These are phyloP conservation scores for Campoplex nolae DNA, from an alignment of 2,888 invertebrate species.

Conservation along the genomic window DNA sequence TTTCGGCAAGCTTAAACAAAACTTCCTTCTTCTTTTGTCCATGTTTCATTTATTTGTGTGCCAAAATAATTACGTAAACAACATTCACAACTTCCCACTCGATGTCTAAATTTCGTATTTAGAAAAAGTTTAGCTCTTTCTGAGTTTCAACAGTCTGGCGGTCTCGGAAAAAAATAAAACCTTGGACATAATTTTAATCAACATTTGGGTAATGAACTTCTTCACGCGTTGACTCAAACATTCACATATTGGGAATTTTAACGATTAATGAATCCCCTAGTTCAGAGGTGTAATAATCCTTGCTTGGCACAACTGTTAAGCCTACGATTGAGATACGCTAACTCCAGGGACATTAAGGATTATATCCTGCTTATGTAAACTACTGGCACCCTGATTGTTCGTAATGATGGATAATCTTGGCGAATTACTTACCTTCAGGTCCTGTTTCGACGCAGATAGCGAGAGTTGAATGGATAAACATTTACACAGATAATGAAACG, in stretches of 20 bases:
- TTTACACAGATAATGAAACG: not conserved
- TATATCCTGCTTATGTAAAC: constrained; percentile 54
- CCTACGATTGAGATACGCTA: constrained; percentile 23
- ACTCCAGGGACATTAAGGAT: constrained; percentile 6
- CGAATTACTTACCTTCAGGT: constrained; percentile 34
- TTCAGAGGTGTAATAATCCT: constrained; percentile 28
- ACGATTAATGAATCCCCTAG: not conserved
- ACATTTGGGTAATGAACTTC: not conserved
- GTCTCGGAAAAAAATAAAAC: not conserved
- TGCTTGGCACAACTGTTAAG: constrained; percentile 18
- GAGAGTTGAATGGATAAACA: constrained; percentile 13
- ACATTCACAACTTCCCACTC: not conserved
- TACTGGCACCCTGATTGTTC: constrained; percentile 32
- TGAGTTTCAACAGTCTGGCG: not conserved
- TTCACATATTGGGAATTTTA: not conserved
- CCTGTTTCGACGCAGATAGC: constrained; percentile 60
- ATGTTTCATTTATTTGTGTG: not conserved
- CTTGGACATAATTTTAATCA: not conserved
- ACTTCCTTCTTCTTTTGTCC: not conserved
- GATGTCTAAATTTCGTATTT: not conserved
- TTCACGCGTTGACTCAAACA: not conserved
- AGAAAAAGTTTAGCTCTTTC: not conserved
- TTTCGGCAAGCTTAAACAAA: constrained; percentile 42
- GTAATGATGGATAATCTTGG: constrained; percentile 65
- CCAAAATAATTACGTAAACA: not conserved